Conservation (phyloP, 1,140 invertebrate genomes). For the Drosophila nasuta region DNA sequence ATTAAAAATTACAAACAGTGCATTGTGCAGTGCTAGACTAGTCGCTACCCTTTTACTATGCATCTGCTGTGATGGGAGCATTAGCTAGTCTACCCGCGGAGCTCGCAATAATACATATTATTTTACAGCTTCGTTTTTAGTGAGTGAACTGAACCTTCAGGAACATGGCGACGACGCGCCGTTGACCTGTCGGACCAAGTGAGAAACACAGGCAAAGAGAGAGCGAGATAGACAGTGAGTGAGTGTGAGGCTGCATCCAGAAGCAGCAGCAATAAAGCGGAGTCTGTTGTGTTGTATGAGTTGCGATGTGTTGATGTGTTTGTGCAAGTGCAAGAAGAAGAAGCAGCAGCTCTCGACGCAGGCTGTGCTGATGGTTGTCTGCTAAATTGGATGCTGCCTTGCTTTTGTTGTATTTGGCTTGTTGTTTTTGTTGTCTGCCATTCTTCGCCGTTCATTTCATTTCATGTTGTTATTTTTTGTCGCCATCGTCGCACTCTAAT, state of each 20-base stretch:
- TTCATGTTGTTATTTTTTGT: neutral
- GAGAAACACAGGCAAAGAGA: conserved; percentile 11
- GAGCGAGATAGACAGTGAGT: conserved; percentile 11
- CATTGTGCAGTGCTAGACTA: neutral
- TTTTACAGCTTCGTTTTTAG: conserved; percentile 6
- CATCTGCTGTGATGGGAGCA: neutral
- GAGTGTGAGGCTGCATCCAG: conserved; percentile 11
- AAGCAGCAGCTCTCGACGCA: conserved; percentile 1
- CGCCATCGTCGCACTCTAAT: conserved; percentile 16
- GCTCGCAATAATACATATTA: neutral
- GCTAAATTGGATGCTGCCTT: conserved; percentile 72
- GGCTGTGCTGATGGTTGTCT: conserved; percentile 35
- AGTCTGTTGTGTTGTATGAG: conserved; percentile 13
- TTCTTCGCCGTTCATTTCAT: conserved; percentile 31
- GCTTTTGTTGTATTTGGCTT: conserved; percentile 20
- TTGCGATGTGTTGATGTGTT: neutral
- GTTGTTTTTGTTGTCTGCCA: conserved; percentile 31
- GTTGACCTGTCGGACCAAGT: conserved; percentile 58
- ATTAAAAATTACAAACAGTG: neutral
- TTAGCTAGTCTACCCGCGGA: conserved; percentile 2
- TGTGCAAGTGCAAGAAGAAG: conserved; percentile 10
- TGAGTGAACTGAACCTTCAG: conserved; percentile 7
- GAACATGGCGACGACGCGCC: conserved; percentile 44
- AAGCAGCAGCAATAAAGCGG: conserved; percentile 17
- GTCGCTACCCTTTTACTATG: neutral